Percentiles rank a stretch among this genome's conserved stretches.
These are phyloP conservation scores for Brachionus rotundiformis DNA, from an alignment of 1,140 invertebrate genomes.

Conservation along the genomic window DNA sequence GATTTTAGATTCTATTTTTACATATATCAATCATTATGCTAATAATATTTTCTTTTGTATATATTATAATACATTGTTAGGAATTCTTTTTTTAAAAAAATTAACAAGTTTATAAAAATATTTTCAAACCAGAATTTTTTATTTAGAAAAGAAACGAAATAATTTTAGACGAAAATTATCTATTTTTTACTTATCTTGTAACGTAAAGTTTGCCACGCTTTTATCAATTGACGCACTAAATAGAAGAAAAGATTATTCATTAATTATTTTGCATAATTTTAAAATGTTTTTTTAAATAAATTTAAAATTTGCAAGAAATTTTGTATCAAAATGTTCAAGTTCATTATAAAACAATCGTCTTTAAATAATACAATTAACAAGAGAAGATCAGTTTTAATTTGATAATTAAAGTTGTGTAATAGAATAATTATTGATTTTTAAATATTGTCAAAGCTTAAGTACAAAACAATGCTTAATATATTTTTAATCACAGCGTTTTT, in stretches of 20 bases:
- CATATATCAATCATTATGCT: background rate
- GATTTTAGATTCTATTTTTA: too few relatives aligned
- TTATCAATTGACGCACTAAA: background rate
- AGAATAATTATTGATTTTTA: background rate
- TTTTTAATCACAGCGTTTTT: background rate
- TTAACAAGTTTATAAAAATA: background rate
- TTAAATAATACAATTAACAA: background rate
- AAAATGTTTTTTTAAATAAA: background rate
- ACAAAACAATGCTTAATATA: background rate
- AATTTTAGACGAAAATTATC: background rate
- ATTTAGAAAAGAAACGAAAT: background rate
- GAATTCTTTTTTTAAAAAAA: background rate
- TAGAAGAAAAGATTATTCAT: background rate
- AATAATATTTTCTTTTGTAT: background rate
- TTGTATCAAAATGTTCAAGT: background rate
- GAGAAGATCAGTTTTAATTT: background rate
- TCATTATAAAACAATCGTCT: background rate
- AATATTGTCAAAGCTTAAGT: background rate
- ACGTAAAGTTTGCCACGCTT: background rate
- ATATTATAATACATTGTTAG: background rate
- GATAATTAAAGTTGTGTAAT: background rate
- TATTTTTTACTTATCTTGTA: too few relatives aligned
- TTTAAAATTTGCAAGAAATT: background rate
- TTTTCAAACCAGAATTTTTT: background rate
- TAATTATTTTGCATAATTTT: background rate